Evolutionary conservation across 2,888 invertebrate species (phyloP), one percentile per base, ranked within the genome.

Genomic region (Microplitis manilae): DNA sequence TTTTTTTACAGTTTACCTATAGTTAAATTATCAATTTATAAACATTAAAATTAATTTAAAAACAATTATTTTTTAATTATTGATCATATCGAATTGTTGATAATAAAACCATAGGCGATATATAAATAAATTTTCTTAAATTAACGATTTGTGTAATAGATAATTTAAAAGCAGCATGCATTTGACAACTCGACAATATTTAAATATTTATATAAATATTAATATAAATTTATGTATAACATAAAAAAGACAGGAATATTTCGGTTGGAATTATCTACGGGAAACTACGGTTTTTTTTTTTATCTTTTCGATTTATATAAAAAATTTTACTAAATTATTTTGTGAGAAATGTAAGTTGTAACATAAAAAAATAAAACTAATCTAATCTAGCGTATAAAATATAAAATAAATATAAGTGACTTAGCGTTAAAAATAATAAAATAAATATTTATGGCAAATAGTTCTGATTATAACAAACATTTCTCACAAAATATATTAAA

Each of bases 191-290:
- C 73, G 77, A 78, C 77, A 77, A 75, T 72, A 76, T 72, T 59
- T 76, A 77, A 74, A 74, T 75, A 50, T 50, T 50, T 13, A 50
- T 50, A 50, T 50, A 50, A 50, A 50, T 50, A 50, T 50, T 13
- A 13, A 13, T 50, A 50, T 50, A 50, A 50, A 50, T 50, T 50
- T 50, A 50, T 50, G 50, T 50, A 72, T 75, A 79, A 76, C 76
- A 75, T 70, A 79, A 79, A 69, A 73, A 75, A 75, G 78, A 81
- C 75, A 68, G 77, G 71, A 75, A 79, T 72, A 74, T 79, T 70
- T 79, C 72, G 80, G 15, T 79, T 81, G 80, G 80, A 80, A 73
- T 40, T 70, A 40, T 73, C 82, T 82, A 82, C 82, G 75, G 82
- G 82, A 77, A 75, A 77, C 82, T 81, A 82, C 77, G 77, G 71